Conservation (phyloP, 2,113 vertebrate species). For the Cichladusa arquata region DNA sequence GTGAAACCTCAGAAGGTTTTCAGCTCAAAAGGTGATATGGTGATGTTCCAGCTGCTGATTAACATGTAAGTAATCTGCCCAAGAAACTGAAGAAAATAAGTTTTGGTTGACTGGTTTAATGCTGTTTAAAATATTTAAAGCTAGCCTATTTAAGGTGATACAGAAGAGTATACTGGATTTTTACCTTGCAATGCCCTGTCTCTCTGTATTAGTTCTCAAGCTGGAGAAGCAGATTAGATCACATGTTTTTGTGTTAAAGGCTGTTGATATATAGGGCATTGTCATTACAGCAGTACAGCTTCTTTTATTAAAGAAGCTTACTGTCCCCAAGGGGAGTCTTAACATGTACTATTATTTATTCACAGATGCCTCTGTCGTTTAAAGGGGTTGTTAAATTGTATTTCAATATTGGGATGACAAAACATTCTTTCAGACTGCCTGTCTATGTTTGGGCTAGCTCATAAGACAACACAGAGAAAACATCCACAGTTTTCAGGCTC, state of each 20-base stretch:
- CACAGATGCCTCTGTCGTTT: constrained; percentile 44
- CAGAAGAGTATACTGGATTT: neutral
- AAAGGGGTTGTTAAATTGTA: constrained; percentile 2
- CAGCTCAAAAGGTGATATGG: neutral
- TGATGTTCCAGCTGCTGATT: neutral
- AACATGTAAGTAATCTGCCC: neutral
- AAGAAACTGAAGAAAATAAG: neutral
- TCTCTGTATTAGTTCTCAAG: constrained; percentile 4
- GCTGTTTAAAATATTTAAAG: constrained; percentile 56
- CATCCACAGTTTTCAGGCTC: neutral
- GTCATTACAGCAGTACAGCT: neutral
- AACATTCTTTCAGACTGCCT: neutral
- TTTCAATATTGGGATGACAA: neutral
- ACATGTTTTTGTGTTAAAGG: constrained; percentile 51
- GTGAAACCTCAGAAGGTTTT: neutral
- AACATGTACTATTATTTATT: neutral
- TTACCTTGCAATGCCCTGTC: constrained; percentile 39
- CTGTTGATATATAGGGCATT: constrained; percentile 31
- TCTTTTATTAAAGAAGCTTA: constrained; percentile 61
- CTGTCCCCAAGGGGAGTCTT: constrained; percentile 43
- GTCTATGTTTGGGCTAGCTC: neutral
- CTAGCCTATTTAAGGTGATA: constrained; percentile 37
- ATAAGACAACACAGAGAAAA: neutral
- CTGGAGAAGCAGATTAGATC: constrained; percentile 46
- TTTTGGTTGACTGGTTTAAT: constrained; percentile 54